Evolutionary conservation across 2,888 invertebrate genomes (phyloP).

Genomic region (Coelinius sp.): DNA sequence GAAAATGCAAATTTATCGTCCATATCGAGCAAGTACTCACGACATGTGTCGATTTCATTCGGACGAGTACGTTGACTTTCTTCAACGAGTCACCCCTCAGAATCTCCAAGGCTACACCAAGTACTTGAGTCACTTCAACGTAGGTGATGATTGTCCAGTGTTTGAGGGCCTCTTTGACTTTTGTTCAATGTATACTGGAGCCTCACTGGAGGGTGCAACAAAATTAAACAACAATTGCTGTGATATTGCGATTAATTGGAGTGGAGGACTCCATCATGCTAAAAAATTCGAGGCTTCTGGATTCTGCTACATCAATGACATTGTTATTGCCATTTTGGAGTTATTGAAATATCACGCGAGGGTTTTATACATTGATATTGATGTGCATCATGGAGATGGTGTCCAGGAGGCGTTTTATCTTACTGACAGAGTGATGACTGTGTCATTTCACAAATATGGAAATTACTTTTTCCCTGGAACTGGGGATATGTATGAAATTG

Average conservation of each 20-base stretch:
- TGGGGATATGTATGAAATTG: slow-evolving; percentile 98
- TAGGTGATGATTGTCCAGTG: slow-evolving; percentile 97
- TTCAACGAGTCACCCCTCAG: slow-evolving; percentile 95
- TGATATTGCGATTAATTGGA: slow-evolving; percentile 99
- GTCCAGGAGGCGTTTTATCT: slow-evolving; percentile 98
- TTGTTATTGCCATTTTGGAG: slow-evolving; percentile 97
- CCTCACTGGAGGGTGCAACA: slow-evolving; percentile 96
- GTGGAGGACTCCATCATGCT: slow-evolving; percentile 98
- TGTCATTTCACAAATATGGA: slow-evolving; percentile 99
- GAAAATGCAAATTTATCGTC: slow-evolving; percentile 96
- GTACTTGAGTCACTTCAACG: slow-evolving; percentile 94
- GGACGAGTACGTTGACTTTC: slow-evolving; percentile 97
- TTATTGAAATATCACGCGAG: slow-evolving; percentile 93
- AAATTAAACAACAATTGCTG: slow-evolving; percentile 95
- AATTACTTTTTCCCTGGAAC: slow-evolving; percentile 99
- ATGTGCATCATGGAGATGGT: slow-evolving; percentile 97
- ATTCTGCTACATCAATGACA: slow-evolving; percentile 99
- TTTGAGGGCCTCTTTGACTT: slow-evolving; percentile 98
- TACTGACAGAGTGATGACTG: slow-evolving; percentile 98
- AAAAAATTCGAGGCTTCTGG: slow-evolving; percentile 99
- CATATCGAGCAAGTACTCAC: slow-evolving; percentile 93
- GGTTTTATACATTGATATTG: slow-evolving; percentile 98
- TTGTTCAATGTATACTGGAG: slow-evolving; percentile 98
- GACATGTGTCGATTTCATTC: slow-evolving; percentile 99
- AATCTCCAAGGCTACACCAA: slow-evolving; percentile 95